phyloP scores from a whole-genome alignment of 2,888 invertebrate genomes.

The Ametastegia equiseti region DNA sequence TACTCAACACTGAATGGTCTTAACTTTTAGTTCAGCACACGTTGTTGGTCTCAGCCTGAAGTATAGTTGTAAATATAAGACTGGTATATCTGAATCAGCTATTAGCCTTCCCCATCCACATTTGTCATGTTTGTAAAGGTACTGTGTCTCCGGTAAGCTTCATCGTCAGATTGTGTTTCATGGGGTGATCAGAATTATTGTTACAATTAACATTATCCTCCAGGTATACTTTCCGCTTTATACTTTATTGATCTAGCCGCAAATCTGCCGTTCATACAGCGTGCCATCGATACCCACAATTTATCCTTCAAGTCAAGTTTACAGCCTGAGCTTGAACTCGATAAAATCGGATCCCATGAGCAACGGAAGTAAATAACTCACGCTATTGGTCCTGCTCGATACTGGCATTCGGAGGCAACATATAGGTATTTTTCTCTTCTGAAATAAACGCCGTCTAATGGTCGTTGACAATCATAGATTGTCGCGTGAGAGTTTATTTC shows the following conservation, averaged over 20 bases:
- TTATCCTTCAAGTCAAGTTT: background rate
- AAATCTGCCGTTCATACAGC: background rate
- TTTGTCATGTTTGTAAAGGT: background rate
- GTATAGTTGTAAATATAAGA: background rate
- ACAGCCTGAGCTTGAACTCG: background rate
- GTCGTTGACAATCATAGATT: background rate
- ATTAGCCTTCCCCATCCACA: background rate
- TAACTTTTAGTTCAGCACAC: background rate
- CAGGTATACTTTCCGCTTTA: background rate
- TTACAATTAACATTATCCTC: constrained; percentile 17
- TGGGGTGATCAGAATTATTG: constrained; percentile 1
- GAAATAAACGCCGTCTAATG: constrained; percentile 20
- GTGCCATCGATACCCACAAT: background rate
- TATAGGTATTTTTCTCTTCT: constrained; percentile 29
- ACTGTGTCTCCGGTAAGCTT: background rate
- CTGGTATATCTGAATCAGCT: constrained; percentile 10
- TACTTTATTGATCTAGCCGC: background rate
- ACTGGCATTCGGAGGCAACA: constrained; percentile 15
- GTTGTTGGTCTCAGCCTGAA: background rate
- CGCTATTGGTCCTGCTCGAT: constrained; percentile 26
- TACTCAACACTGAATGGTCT: background rate
- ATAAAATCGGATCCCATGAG: background rate
- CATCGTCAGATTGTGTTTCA: background rate
- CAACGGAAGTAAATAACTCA: constrained; percentile 18
- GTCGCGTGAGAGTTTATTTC: constrained; percentile 31